phyloP scores from a whole-genome alignment of 1,140 invertebrate genomes.

The Palaemon carinicauda region DNA sequence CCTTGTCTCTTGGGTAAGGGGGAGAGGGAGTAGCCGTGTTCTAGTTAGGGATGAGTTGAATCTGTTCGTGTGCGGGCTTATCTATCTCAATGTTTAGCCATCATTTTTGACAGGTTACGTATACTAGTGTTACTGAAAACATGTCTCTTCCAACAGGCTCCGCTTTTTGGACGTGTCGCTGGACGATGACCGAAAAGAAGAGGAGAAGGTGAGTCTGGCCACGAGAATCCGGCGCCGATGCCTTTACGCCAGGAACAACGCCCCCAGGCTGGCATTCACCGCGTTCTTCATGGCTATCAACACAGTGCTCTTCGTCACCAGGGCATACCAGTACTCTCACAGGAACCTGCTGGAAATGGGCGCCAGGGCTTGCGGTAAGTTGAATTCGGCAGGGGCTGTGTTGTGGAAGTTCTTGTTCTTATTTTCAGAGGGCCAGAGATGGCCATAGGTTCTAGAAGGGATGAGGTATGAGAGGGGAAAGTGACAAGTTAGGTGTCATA shows the following conservation, averaged over 20 bases:
- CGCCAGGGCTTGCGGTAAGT: conserved; percentile 85
- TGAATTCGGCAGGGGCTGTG: not conserved
- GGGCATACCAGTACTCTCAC: conserved; percentile 77
- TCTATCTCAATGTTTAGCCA: not conserved
- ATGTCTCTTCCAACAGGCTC: conserved; percentile 67
- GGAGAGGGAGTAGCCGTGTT: not conserved
- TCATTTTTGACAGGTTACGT: no score
- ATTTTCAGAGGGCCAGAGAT: no score
- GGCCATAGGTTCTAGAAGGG: no score
- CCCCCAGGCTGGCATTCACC: conserved; percentile 81
- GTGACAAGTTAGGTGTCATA: no score
- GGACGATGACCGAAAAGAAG: conserved; percentile 63
- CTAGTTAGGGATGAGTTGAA: no score
- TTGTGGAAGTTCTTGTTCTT: no score
- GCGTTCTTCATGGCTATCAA: conserved; percentile 77
- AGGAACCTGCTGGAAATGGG: conserved; percentile 80
- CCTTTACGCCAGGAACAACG: conserved; percentile 88
- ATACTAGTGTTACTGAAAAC: no score
- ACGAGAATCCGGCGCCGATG: conserved; percentile 79
- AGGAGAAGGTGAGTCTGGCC: conserved; percentile 68
- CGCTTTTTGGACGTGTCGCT: conserved; percentile 77
- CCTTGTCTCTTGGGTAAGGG: no score
- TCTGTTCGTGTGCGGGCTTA: no score
- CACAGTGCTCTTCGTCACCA: conserved; percentile 76
- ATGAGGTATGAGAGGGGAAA: not conserved